Evolutionary conservation across 2,888 invertebrate genomes (phyloP).

Genomic region (Lasioglossum pauxillum): DNA sequence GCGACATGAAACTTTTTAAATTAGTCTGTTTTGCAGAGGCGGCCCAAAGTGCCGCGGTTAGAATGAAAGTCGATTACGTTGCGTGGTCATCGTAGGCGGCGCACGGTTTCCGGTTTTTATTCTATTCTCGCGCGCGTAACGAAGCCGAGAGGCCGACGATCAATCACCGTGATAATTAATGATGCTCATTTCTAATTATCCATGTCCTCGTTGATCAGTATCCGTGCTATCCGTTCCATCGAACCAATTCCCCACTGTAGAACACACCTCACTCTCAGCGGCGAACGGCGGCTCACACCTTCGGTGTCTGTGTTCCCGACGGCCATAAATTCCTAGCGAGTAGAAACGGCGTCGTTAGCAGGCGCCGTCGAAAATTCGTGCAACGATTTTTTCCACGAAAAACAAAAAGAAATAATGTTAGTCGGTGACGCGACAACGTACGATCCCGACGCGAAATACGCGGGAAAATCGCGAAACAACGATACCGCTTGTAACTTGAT

Average conservation of each 20-base stretch:
- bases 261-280: conserved; percentile 2
- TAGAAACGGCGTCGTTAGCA: conserved; percentile 40
- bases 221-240: conserved; percentile 59
- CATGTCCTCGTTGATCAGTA: conserved; percentile 59
- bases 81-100: not conserved
- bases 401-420: not conserved
- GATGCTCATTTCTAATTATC: conserved; percentile 65
- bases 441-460: not conserved
- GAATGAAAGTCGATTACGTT: not conserved
- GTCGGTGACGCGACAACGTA: not conserved
- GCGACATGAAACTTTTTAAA: too few species aligned
- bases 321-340: conserved; percentile 37
- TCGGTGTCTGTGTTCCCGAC: not conserved
- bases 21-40: too few species aligned
- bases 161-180: conserved; percentile 57
- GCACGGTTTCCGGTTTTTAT: conserved; percentile 46
- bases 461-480: not conserved
- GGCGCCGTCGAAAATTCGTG: conserved; percentile 1
- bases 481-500: conserved; percentile 8
- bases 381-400: not conserved
- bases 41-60: not conserved
- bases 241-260: conserved; percentile 22
- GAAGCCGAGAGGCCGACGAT: conserved; percentile 27
- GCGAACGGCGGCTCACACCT: not conserved
- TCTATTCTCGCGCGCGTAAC: not conserved